phyloP scores from a whole-genome alignment of 2,797 vertebrate genomes.

The Neosalanx taihuensis region DNA sequence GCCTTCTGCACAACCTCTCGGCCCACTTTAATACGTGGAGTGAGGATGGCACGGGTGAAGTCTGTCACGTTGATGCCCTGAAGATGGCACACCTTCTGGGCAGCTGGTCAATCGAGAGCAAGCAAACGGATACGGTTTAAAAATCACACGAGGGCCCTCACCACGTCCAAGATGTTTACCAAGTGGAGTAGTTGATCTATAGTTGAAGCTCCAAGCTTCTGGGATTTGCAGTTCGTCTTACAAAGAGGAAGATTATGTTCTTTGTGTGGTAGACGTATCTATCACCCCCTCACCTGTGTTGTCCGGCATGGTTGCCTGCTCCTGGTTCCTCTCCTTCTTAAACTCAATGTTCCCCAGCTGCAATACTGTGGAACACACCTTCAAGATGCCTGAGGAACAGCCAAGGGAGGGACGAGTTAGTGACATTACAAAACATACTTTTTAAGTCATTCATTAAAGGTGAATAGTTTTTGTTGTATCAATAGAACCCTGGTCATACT shows the following conservation, averaged over 20 bases:
- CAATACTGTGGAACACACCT: constrained; percentile 90
- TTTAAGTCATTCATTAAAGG: not conserved
- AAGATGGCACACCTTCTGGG: constrained; percentile 96
- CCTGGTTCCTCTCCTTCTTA: constrained; percentile 97
- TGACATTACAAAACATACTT: not conserved
- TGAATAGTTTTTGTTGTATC: not conserved
- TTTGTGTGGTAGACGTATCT: not conserved
- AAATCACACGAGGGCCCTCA: not conserved
- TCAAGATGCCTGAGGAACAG: constrained; percentile 80
- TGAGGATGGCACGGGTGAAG: constrained; percentile 93
- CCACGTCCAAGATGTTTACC: too few relatives aligned
- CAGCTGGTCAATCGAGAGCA: constrained; percentile 68
- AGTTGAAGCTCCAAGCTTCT: not conserved
- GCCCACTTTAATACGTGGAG: constrained; percentile 96
- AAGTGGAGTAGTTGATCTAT: too few relatives aligned
- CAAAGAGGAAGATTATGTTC: not conserved
- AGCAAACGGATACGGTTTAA: too few relatives aligned
- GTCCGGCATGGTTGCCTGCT: constrained; percentile 97
- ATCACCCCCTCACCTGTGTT: constrained; percentile 83
- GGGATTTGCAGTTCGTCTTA: not conserved
- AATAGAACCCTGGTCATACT: not conserved
- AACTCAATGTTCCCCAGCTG: constrained; percentile 96
- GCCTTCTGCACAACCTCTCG: constrained; percentile 96
- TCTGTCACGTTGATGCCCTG: constrained; percentile 97
- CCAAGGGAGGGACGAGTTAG: constrained; percentile 16